Percentiles rank a stretch among this genome's conserved stretches.
These are phyloP conservation scores for Paralinhomoeus sp. DNA, from an alignment of 2,888 invertebrate genomes.

Conservation along the genomic window DNA sequence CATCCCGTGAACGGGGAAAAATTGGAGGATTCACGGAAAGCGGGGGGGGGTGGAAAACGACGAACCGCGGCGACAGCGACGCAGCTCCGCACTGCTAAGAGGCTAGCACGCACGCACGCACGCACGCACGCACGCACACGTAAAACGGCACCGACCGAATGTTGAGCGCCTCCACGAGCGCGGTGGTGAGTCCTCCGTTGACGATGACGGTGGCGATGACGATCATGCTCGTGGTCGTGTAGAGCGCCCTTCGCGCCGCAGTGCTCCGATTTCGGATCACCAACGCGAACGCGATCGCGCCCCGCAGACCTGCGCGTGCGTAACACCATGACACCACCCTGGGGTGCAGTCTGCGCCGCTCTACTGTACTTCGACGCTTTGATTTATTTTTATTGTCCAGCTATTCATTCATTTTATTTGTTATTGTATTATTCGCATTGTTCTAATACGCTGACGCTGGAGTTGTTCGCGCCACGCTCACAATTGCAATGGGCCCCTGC, in stretches of 20 bases:
- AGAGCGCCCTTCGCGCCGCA: constrained; percentile 69
- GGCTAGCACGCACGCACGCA: too few species aligned
- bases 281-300: constrained; percentile 92
- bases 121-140: neutral
- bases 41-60: neutral
- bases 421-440: too few species aligned
- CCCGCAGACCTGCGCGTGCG: constrained; percentile 48
- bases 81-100: neutral
- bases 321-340: too few species aligned
- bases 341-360: too few species aligned
- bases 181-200: constrained; percentile 77
- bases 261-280: constrained; percentile 86
- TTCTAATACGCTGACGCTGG: too few species aligned
- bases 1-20: too few species aligned
- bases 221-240: constrained; percentile 81
- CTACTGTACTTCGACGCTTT: too few species aligned
- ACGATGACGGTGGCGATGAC: constrained; percentile 89
- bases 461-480: too few species aligned
- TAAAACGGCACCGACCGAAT: constrained; percentile 41
- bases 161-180: constrained; percentile 69
- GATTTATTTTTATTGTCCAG: too few species aligned
- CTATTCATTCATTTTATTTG: too few species aligned
- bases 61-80: neutral
- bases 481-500: too few species aligned
- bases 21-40: too few species aligned